Evolutionary conservation across 2,888 invertebrate genomes (phyloP), one percentile per base, ranked within the genome.

Genomic region (Himalopsyche tibetana): DNA sequence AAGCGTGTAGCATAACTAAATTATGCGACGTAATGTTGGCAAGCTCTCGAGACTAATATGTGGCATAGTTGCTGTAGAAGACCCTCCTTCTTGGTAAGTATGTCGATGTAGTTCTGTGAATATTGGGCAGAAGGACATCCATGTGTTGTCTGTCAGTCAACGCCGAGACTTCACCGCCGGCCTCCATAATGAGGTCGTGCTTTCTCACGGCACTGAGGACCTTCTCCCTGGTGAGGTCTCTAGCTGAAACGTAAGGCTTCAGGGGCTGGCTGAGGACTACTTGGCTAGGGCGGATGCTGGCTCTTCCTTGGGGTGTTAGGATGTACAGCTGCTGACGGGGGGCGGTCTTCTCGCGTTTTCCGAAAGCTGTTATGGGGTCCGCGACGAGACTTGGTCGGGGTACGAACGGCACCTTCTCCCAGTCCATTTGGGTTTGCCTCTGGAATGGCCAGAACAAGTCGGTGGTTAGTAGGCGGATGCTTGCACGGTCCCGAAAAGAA

Each of bases 361-460:
- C 97, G 94, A 95, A 97, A 89, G 97, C 97, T 89, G 97, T 97
- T 91, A 97, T 95, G 89, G 97, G 97, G 91, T 96, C 96, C 89
- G 96, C 95, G 90, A 97, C 95, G 92, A 97, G 94, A 90, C 97
- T 96, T 90, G 97, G 97, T 89, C 97, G 94, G 89, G 97, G 96
- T 90, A 97, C 97, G 93, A 94, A 96, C 90, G 97, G 97, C 92
- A 96, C 96, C 94, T 96, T 96, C 93, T 97, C 96, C 97, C 97
- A 97, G 90, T 97, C 96, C 91, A 97, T 95, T 92, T 94, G 93
- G 90, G 93, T 93, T 92, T 94, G 94, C 93, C 95, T 95, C 96
- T 96, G 95, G 93, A 95, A 95, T 93, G 92, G 92, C 86, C 88
- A 88, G 87, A 89, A 93, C 91, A 93, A 93, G 90, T 92, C 92